These are phyloP conservation scores for Cyanistes caeruleus DNA, from an alignment of 2,113 vertebrate genomes.

Conservation along the genomic window DNA sequence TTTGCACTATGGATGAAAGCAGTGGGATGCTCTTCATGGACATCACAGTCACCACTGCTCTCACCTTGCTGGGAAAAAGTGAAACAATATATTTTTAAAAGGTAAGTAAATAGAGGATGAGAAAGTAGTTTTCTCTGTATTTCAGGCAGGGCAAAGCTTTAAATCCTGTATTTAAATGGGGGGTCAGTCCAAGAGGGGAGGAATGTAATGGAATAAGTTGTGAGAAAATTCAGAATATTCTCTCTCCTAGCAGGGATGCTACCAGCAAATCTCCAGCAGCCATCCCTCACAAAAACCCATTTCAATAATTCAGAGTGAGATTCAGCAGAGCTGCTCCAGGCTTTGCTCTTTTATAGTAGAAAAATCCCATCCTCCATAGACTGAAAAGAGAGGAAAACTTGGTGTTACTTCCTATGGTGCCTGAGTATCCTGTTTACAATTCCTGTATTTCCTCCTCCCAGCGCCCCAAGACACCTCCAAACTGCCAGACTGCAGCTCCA, in stretches of 20 bases:
- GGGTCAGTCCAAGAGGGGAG: background rate
- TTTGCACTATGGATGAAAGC: background rate
- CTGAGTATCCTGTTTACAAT: background rate
- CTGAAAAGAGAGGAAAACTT: background rate
- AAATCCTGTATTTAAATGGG: background rate
- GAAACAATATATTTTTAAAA: background rate
- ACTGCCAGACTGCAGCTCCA: background rate
- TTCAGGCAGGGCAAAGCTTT: background rate
- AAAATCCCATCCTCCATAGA: background rate
- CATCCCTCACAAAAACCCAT: background rate
- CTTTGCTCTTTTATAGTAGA: background rate
- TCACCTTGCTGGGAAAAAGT: background rate
- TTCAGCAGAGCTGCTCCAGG: background rate
- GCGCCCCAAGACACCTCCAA: background rate
- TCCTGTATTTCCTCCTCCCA: background rate
- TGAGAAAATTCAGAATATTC: background rate
- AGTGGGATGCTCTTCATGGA: background rate
- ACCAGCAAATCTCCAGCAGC: background rate
- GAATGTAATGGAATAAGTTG: background rate
- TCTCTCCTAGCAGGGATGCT: fast-evolving
- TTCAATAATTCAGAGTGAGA: background rate
- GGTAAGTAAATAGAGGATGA: background rate
- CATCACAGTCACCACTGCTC: fast-evolving
- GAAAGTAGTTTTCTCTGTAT: background rate
- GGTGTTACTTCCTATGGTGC: background rate